phyloP scores from a whole-genome alignment of 1,140 invertebrate genomes.

The Pogonognathellus flavescens region DNA sequence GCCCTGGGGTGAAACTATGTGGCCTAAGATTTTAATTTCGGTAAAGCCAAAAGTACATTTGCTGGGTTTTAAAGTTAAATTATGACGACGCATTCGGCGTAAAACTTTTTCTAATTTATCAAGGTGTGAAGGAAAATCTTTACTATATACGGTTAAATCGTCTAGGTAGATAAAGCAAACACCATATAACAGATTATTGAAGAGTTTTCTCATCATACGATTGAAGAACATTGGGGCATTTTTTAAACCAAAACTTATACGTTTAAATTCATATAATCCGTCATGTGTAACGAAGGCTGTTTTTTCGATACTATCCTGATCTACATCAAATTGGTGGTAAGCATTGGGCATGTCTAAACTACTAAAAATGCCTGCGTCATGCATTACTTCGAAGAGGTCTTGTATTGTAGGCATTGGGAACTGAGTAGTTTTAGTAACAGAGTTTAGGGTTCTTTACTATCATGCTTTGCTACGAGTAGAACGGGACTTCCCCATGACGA shows the following conservation, averaged over 20 bases:
- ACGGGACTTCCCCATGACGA: not conserved
- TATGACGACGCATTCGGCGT: no score
- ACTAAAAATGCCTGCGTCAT: no score
- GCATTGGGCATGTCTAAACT: no score
- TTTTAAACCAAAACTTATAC: conserved; percentile 71
- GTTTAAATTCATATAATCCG: conserved; percentile 68
- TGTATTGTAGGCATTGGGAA: not conserved
- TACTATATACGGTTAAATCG: no score
- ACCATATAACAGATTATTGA: not conserved
- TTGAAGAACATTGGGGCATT: conserved; percentile 71
- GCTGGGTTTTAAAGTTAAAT: no score
- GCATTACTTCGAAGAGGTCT: no score
- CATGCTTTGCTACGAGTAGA: not conserved
- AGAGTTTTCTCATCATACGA: conserved; percentile 67
- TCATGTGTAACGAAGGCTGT: conserved; percentile 68
- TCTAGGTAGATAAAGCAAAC: not conserved
- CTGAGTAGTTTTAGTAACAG: not conserved
- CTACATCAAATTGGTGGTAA: no score
- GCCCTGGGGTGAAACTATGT: no score
- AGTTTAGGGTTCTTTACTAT: not conserved
- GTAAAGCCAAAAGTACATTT: no score
- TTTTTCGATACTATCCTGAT: conserved; percentile 64
- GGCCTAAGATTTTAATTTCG: no score
- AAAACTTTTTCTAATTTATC: no score
- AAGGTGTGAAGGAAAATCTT: no score